Percentiles rank a stretch among this genome's conserved stretches.
phyloP scores from a whole-genome alignment of 2,113 vertebrate genomes.

The Tragulus kanchil region DNA sequence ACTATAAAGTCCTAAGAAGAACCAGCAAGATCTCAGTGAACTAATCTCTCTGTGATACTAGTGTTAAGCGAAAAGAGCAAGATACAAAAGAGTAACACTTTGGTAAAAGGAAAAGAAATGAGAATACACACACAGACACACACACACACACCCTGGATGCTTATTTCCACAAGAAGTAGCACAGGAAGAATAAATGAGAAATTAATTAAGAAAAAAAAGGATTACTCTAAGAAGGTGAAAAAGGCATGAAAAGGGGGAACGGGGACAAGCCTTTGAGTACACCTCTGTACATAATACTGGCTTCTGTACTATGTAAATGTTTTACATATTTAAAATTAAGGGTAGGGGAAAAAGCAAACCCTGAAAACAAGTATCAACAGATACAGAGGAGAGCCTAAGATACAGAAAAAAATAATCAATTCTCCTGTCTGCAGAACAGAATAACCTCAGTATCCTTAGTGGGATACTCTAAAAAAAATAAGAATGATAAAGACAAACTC shows the following conservation, averaged over 20 bases:
- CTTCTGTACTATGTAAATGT: not conserved
- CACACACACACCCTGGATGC: not conserved
- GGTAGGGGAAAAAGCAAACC: not conserved
- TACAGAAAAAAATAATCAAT: not conserved
- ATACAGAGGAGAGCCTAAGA: not conserved
- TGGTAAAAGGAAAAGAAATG: not conserved
- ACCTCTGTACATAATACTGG: not conserved
- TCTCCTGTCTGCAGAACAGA: not conserved
- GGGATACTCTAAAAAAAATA: not conserved
- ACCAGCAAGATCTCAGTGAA: not conserved
- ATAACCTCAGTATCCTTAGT: not conserved
- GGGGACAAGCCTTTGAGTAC: not conserved
- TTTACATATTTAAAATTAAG: constrained; percentile 23
- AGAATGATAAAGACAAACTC: not conserved
- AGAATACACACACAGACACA: not conserved
- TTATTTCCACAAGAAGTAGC: not conserved
- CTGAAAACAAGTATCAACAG: not conserved
- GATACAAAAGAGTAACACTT: not conserved
- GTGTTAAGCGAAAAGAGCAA: not conserved
- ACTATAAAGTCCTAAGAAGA: not conserved
- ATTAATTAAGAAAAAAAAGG: not conserved
- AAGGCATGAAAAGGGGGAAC: not conserved
- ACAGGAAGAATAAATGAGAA: not conserved
- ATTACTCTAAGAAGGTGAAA: not conserved
- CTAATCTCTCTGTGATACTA: not conserved